Evolutionary conservation across 2,888 invertebrate genomes (phyloP).

Genomic region (Dione juno): DNA sequence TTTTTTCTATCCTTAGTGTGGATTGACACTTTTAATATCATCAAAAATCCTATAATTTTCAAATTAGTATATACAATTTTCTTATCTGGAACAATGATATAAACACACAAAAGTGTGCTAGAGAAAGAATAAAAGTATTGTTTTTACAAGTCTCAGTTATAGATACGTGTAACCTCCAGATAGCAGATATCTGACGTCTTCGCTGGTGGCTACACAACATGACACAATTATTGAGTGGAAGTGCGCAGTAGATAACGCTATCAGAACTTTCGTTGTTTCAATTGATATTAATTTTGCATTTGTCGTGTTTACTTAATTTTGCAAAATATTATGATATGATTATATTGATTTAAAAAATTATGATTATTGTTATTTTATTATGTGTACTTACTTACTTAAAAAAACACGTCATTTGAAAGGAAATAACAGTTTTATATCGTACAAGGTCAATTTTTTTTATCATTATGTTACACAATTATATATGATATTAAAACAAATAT

Average conservation of each 20-base stretch:
- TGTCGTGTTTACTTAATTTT: slow-evolving; percentile 8
- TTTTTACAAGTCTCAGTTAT: neutral
- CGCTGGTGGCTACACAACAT: slow-evolving; percentile 31
- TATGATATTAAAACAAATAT: neutral
- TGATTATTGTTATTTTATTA: neutral
- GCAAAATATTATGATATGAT: neutral
- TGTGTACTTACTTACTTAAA: neutral
- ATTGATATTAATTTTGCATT: slow-evolving; percentile 31
- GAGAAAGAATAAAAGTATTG: neutral
- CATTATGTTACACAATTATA: neutral
- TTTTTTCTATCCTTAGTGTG: no score
- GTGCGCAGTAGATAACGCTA: slow-evolving; percentile 42
- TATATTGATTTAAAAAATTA: no score
- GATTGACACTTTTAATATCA: no score
- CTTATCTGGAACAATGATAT: neutral
- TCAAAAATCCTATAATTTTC: no score
- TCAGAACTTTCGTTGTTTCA: slow-evolving; percentile 42
- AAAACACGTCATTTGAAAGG: neutral
- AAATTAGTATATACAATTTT: no score
- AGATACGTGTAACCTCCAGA: neutral
- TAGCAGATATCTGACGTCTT: slow-evolving; percentile 31
- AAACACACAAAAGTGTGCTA: neutral
- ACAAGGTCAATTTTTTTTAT: slow-evolving; percentile 14
- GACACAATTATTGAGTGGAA: slow-evolving; percentile 43
- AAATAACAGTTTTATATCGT: neutral